Conservation (phyloP, 2,113 vertebrate genomes). For the Corydoras sp. region DNA sequence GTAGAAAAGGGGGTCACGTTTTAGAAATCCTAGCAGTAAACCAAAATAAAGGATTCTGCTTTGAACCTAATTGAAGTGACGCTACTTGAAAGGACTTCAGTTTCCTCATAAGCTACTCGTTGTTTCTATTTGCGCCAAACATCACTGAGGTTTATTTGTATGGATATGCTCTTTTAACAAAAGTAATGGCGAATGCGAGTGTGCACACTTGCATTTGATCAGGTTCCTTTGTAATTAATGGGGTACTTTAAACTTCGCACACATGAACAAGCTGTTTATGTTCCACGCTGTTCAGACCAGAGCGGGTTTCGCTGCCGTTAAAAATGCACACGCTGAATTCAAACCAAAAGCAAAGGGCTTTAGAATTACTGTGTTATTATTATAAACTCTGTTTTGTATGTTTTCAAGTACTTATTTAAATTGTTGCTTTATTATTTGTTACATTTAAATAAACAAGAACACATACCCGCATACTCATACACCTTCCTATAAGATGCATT, state of each 20-base stretch:
- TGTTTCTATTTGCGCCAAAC: constrained; percentile 41
- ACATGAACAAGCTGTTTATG: constrained; percentile 46
- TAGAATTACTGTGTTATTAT: not conserved
- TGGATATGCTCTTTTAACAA: constrained; percentile 55
- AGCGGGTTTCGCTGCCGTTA: not conserved
- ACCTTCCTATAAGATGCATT: too few relatives aligned
- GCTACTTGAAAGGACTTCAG: constrained; percentile 59
- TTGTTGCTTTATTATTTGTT: too few relatives aligned
- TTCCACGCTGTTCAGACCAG: too few relatives aligned
- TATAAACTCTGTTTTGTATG: not conserved
- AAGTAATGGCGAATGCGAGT: constrained; percentile 56
- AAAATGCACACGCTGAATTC: constrained; percentile 27
- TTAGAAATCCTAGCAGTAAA: constrained; percentile 58
- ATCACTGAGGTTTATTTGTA: constrained; percentile 50
- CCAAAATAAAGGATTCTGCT: constrained; percentile 66
- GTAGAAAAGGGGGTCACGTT: constrained; percentile 67
- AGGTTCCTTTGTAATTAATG: constrained; percentile 58
- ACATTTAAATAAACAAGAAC: too few relatives aligned
- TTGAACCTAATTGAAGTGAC: constrained; percentile 66
- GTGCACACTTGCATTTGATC: constrained; percentile 29
- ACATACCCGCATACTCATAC: too few relatives aligned
- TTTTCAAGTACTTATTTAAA: not conserved
- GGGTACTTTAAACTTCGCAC: constrained; percentile 55
- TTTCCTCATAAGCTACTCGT: constrained; percentile 51
- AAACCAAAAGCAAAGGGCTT: constrained; percentile 16